These are phyloP conservation scores for Iphiclides podalirius DNA, from an alignment of 2,888 invertebrate species.

Conservation along the genomic window DNA sequence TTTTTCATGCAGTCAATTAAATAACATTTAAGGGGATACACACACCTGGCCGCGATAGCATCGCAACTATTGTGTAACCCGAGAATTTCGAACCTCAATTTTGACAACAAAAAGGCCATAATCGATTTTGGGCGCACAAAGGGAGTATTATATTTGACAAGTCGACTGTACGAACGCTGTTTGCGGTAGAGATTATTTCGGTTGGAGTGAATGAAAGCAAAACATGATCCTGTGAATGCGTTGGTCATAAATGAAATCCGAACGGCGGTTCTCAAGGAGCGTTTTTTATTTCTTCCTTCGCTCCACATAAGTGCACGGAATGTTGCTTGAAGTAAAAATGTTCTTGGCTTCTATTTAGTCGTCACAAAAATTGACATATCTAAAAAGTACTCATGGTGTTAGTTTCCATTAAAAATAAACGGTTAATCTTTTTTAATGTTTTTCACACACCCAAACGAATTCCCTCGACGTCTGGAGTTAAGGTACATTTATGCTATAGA, in stretches of 20 bases:
- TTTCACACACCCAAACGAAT: too few relatives aligned
- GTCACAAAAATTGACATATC: not conserved
- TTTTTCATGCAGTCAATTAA: conserved; percentile 63
- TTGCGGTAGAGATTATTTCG: conserved; percentile 80
- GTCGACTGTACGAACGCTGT: conserved; percentile 74
- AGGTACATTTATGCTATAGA: too few relatives aligned
- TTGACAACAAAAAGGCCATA: conserved; percentile 79
- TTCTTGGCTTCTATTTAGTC: not conserved
- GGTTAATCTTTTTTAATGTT: too few relatives aligned
- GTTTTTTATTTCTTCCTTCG: conserved; percentile 48
- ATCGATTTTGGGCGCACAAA: conserved; percentile 76
- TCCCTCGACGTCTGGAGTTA: too few relatives aligned
- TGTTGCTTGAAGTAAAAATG: conserved; percentile 32
- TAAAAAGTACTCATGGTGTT: not conserved
- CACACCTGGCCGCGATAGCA: conserved; percentile 76
- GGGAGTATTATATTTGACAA: conserved; percentile 75
- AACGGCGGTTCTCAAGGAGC: conserved; percentile 56
- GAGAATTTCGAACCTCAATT: conserved; percentile 77
- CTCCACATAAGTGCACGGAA: conserved; percentile 7
- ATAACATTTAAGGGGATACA: conserved; percentile 64
- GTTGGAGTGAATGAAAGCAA: conserved; percentile 78
- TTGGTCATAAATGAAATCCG: conserved; percentile 72
- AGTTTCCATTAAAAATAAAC: too few relatives aligned
- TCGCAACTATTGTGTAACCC: conserved; percentile 74
- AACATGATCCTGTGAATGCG: conserved; percentile 74